Conservation (phyloP, 2,888 invertebrate species). For the Drosophila ezoana region DNA sequence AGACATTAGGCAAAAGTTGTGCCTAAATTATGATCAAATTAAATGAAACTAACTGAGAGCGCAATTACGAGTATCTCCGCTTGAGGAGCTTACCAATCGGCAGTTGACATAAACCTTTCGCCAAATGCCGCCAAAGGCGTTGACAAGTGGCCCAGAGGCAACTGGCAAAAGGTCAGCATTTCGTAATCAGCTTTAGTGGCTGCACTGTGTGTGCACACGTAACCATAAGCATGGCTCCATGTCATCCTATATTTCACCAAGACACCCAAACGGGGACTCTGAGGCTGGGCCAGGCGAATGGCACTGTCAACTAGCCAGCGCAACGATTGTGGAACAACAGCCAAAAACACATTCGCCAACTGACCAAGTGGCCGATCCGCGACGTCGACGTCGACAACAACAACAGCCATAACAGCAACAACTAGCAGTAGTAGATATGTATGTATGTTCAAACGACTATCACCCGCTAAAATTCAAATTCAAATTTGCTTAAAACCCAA, state of each 20-base stretch:
- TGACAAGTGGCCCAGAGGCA: slow-evolving; percentile 70
- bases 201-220: slow-evolving; percentile 56
- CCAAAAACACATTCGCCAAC: slow-evolving; percentile 69
- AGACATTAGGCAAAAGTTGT: slow-evolving; percentile 26
- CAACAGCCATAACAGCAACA: slow-evolving; percentile 18
- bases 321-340: slow-evolving; percentile 59
- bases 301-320: slow-evolving; percentile 68
- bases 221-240: slow-evolving; percentile 77
- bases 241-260: slow-evolving; percentile 80
- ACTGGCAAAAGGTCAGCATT: slow-evolving; percentile 74
- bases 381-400: slow-evolving; percentile 32
- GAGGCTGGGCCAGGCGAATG: slow-evolving; percentile 44
- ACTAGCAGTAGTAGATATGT: slow-evolving; percentile 50
- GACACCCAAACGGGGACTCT: slow-evolving; percentile 39
- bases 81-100: slow-evolving; percentile 22
- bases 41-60: slow-evolving; percentile 52
- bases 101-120: slow-evolving; percentile 81
- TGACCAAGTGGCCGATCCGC: slow-evolving; percentile 71
- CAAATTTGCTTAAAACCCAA: slow-evolving; percentile 73
- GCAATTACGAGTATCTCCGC: slow-evolving; percentile 57
- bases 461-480: slow-evolving; percentile 82
- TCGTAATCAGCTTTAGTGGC: slow-evolving; percentile 70
- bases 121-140: slow-evolving; percentile 70
- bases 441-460: slow-evolving; percentile 69
- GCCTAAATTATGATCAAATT: slow-evolving; percentile 71